A percentile compares a stretch with the other conserved stretches of the same genome.
These are phyloP conservation scores for Stomorhina lunata DNA, from an alignment of 2,888 invertebrate species.

Conservation along the genomic window DNA sequence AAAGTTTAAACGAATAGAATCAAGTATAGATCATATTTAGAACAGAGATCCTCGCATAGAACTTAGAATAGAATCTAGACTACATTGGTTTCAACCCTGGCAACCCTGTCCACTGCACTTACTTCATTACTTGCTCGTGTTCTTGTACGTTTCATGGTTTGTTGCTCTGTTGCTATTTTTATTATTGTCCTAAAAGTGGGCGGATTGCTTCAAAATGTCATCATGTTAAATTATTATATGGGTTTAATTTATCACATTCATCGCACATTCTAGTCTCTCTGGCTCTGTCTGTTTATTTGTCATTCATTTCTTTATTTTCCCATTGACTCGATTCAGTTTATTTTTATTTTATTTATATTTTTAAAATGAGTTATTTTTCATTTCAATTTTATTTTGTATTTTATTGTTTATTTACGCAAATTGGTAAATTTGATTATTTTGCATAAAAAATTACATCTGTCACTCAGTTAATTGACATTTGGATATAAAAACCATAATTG, in stretches of 20 bases:
- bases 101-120: not conserved
- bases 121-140: not conserved
- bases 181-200: slow-evolving; percentile 23
- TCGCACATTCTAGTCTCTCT: too few relatives aligned
- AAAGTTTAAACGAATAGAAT: too few relatives aligned
- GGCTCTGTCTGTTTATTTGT: too few relatives aligned
- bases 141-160: not conserved
- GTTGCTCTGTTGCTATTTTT: not conserved
- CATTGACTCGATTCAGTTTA: not conserved
- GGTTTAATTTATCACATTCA: not conserved
- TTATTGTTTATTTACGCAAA: not conserved
- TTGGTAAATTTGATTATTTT: slow-evolving; percentile 30
- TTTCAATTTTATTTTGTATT: not conserved
- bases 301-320: not conserved
- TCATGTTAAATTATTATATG: slow-evolving; percentile 15
- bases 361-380: not conserved
- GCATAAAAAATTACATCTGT: not conserved
- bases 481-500: slow-evolving; percentile 16
- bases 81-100: not conserved
- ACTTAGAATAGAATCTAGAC: too few relatives aligned
- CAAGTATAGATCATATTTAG: too few relatives aligned
- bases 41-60: too few relatives aligned
- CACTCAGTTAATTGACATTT: slow-evolving; percentile 45
- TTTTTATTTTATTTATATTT: not conserved
- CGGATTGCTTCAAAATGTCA: slow-evolving; percentile 13